Conservation (phyloP, 2,888 invertebrate species). For the Meteorus cinctellus region DNA sequence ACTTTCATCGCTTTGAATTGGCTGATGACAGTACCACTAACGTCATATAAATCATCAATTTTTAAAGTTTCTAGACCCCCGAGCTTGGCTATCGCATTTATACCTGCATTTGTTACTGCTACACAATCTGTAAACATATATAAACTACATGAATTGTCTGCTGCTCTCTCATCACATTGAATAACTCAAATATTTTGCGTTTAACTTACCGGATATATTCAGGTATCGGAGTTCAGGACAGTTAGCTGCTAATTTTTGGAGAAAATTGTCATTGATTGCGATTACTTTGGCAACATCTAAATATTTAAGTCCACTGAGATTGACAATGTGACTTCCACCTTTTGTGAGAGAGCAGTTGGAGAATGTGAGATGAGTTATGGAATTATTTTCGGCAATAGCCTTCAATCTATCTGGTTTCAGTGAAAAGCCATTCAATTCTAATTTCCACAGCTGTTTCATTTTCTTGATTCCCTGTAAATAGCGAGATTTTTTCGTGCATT, state of each 20-base stretch:
- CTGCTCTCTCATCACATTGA: background rate
- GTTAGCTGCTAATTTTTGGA: no score
- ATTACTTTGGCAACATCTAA: conserved; percentile 21
- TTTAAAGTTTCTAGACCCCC: conserved; percentile 1
- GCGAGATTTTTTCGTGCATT: background rate
- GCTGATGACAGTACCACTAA: background rate
- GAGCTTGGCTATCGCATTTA: background rate
- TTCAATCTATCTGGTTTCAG: background rate
- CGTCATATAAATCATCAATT: background rate
- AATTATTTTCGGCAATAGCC: background rate
- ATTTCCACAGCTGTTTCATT: background rate
- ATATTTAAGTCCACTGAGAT: background rate
- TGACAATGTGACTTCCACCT: background rate
- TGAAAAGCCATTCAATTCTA: conserved; percentile 15
- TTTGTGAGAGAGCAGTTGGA: conserved; percentile 19
- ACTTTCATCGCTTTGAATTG: conserved; percentile 11
- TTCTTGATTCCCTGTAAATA: conserved; percentile 2
- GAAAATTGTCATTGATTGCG: background rate
- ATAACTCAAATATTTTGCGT: background rate
- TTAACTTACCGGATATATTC: no score
- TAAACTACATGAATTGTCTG: background rate
- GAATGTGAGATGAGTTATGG: conserved; percentile 16
- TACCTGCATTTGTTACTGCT: background rate
- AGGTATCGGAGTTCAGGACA: no score
- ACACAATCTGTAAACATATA: conserved; percentile 19